These are phyloP conservation scores for Pararge aegeria DNA, from an alignment of 1,140 invertebrate genomes.

Conservation along the genomic window DNA sequence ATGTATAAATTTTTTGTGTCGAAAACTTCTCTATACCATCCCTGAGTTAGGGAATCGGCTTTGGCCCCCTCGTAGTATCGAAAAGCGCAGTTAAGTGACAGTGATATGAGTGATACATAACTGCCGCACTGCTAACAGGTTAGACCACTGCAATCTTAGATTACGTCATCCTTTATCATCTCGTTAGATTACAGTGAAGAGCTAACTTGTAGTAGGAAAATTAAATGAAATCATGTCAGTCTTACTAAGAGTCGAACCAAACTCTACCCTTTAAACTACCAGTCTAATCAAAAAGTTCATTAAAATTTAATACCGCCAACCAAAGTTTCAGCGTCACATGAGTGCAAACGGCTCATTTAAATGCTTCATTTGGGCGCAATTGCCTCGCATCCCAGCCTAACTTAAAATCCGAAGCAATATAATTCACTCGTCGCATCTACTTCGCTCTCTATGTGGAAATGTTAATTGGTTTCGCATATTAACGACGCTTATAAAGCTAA, in stretches of 20 bases:
- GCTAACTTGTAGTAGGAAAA: too few species aligned
- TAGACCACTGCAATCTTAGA: too few species aligned
- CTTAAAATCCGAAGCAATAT: slow-evolving; percentile 4
- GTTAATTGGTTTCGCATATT: slow-evolving; percentile 14
- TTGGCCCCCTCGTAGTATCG: too few species aligned
- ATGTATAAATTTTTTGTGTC: too few species aligned
- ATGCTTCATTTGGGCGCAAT: slow-evolving; percentile 1
- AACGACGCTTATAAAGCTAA: slow-evolving; percentile 11
- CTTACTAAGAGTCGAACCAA: background rate
- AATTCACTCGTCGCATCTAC: slow-evolving; percentile 4
- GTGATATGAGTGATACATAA: too few species aligned
- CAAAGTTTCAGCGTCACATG: background rate
- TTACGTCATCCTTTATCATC: too few species aligned
- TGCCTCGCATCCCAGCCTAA: background rate
- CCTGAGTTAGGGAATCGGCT: too few species aligned
- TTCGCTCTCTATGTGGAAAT: slow-evolving; percentile 7
- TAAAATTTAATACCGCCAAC: background rate
- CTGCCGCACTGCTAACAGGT: too few species aligned
- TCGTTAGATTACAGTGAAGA: too few species aligned
- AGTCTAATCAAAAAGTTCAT: background rate
- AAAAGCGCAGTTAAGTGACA: too few species aligned
- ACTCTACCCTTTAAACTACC: background rate
- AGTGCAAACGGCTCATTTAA: background rate
- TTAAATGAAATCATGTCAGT: too few species aligned
- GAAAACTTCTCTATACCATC: too few species aligned